Evolutionary conservation across 23 tunicate genomes (phyloP).

Genomic region (Botrylloides violaceus): DNA sequence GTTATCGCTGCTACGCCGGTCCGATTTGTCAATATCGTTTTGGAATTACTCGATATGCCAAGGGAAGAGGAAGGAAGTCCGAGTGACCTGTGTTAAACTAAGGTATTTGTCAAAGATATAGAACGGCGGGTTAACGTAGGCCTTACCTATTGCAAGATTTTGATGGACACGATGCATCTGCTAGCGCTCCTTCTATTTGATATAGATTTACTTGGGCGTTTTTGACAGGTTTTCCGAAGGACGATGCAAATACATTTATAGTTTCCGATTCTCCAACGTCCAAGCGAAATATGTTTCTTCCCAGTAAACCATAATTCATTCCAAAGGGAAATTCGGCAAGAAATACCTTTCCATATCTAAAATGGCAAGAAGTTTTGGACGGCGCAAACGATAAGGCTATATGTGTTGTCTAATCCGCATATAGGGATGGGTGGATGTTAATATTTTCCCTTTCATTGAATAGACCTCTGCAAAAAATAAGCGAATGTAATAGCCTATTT

Average conservation of each 20-base stretch:
- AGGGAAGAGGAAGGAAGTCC: background rate
- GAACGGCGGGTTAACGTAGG: too few species aligned
- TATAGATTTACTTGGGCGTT: conserved; percentile 4
- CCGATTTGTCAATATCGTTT: background rate
- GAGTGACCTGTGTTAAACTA: background rate
- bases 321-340: conserved; percentile 1
- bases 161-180: background rate
- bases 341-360: background rate
- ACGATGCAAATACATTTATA: background rate
- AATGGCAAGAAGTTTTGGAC: too few species aligned
- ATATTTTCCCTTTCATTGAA: too few species aligned
- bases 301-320: background rate
- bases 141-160: conserved; percentile 11
- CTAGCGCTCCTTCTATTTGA: background rate
- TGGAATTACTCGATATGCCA: background rate
- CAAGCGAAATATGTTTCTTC: background rate
- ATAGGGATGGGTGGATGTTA: too few species aligned
- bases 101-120: background rate
- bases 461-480: too few species aligned
- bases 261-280: background rate
- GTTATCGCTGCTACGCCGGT: conserved; percentile 6
- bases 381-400: too few species aligned
- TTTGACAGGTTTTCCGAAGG: conserved; percentile 7
- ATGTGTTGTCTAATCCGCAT: too few species aligned
- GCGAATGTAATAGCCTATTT: too few species aligned